Evolutionary conservation across 2,797 vertebrate genomes (phyloP).

Genomic region (Parauchenoglanis ngamensis): DNA sequence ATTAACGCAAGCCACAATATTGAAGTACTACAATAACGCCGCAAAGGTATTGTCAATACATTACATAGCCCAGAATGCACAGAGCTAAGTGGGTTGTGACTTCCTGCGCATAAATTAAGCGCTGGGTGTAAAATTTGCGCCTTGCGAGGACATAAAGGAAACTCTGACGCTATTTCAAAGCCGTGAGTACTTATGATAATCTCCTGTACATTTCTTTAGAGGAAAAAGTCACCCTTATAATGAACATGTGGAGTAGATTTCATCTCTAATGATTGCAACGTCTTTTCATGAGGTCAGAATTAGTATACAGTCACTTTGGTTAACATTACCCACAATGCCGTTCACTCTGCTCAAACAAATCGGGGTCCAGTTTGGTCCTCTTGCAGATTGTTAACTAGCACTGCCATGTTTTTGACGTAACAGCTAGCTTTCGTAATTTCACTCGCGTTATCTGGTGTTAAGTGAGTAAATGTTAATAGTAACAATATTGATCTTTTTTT

Average conservation of each 20-base stretch:
- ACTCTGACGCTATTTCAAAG: not conserved
- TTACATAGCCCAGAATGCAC: not conserved
- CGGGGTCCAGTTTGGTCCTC: not conserved
- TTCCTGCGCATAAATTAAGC: not conserved
- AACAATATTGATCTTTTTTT: not conserved
- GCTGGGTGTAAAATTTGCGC: not conserved
- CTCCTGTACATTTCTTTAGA: not conserved
- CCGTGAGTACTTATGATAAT: not conserved
- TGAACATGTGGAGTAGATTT: not conserved
- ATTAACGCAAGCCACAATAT: conserved; percentile 38
- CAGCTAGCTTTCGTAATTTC: not conserved
- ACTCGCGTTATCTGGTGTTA: not conserved
- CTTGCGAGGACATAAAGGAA: not conserved
- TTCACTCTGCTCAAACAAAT: not conserved
- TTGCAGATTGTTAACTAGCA: not conserved
- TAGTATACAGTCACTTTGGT: too few relatives aligned
- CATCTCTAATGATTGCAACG: not conserved
- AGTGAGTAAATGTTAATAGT: not conserved
- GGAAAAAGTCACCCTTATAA: not conserved
- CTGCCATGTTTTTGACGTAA: not conserved
- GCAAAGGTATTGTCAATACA: conserved; percentile 4
- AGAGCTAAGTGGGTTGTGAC: not conserved
- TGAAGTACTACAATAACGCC: conserved; percentile 66
- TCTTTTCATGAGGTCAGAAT: not conserved
- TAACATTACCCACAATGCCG: not conserved